These are phyloP conservation scores for Probaryconus sp. DNA, from an alignment of 1,140 invertebrate species.

Conservation along the genomic window DNA sequence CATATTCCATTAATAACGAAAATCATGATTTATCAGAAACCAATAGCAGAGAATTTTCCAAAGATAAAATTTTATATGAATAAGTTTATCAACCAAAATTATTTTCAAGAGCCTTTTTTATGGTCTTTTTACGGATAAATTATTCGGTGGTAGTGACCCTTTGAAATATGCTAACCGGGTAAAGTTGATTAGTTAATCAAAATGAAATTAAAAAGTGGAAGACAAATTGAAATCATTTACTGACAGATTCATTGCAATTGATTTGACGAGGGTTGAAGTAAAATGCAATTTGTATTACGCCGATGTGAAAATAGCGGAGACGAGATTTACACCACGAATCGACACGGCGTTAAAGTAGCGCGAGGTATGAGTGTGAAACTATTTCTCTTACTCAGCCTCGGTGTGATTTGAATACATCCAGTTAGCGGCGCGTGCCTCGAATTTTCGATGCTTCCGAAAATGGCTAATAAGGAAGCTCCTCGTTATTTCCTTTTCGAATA, in stretches of 20 bases:
- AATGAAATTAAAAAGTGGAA: slow-evolving; percentile 8
- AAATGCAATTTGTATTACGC: slow-evolving; percentile 49
- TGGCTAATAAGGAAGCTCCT: slow-evolving; percentile 69
- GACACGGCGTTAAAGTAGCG: slow-evolving; percentile 62
- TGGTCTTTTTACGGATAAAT: too few species aligned
- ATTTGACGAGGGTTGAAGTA: slow-evolving; percentile 37
- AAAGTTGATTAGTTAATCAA: too few species aligned
- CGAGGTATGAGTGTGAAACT: slow-evolving; percentile 66
- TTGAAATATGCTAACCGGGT: too few species aligned
- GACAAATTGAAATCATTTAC: slow-evolving; percentile 18
- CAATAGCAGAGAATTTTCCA: too few species aligned
- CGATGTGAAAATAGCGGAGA: slow-evolving; percentile 50
- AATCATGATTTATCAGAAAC: too few species aligned
- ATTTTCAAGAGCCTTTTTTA: too few species aligned
- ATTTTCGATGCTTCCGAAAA: slow-evolving; percentile 65
- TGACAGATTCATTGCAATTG: slow-evolving; percentile 29
- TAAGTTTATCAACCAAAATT: too few species aligned
- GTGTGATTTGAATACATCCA: slow-evolving; percentile 78
- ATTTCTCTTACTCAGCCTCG: slow-evolving; percentile 72
- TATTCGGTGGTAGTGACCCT: too few species aligned
- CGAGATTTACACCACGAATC: slow-evolving; percentile 49
- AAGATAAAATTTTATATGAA: too few species aligned
- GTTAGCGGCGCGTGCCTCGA: slow-evolving; percentile 75
- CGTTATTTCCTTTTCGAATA: slow-evolving; percentile 67
- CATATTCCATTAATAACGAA: too few species aligned